Conservation (phyloP, 2,113 vertebrate species). For the Heliornis fulica region DNA sequence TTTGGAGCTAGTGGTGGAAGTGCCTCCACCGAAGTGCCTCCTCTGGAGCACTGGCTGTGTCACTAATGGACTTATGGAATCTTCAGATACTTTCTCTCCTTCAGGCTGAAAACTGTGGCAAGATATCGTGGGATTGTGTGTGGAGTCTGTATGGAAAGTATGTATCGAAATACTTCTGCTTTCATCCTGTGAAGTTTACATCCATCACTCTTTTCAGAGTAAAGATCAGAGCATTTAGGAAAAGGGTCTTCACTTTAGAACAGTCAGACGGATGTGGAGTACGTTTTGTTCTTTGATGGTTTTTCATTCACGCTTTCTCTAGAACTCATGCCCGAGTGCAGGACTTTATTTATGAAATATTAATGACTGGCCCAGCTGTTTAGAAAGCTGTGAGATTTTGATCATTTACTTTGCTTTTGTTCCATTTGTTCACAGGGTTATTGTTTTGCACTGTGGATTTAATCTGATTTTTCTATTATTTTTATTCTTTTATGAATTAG, state of each 20-base stretch:
- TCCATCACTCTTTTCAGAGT: background rate
- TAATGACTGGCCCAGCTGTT: background rate
- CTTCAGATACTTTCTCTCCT: background rate
- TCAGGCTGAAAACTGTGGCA: background rate
- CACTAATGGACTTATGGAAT: fast-evolving
- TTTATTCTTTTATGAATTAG: background rate
- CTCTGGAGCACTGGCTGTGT: background rate
- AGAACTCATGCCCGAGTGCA: background rate
- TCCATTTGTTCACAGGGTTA: background rate
- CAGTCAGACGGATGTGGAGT: background rate
- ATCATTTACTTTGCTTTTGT: background rate
- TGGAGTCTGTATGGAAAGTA: background rate
- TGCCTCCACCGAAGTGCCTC: too few relatives aligned
- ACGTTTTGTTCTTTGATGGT: background rate
- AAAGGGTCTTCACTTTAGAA: background rate
- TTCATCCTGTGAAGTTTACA: background rate
- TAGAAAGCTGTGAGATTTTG: background rate
- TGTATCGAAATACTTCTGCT: background rate
- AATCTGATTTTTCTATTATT: background rate
- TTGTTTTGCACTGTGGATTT: background rate
- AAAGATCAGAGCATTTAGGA: background rate
- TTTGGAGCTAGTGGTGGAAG: too few relatives aligned
- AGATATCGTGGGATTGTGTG: too few relatives aligned
- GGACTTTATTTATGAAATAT: background rate
- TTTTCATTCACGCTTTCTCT: background rate